These are phyloP conservation scores for Amblyornis subalaris DNA, from an alignment of 2,113 vertebrate genomes.

Conservation along the genomic window DNA sequence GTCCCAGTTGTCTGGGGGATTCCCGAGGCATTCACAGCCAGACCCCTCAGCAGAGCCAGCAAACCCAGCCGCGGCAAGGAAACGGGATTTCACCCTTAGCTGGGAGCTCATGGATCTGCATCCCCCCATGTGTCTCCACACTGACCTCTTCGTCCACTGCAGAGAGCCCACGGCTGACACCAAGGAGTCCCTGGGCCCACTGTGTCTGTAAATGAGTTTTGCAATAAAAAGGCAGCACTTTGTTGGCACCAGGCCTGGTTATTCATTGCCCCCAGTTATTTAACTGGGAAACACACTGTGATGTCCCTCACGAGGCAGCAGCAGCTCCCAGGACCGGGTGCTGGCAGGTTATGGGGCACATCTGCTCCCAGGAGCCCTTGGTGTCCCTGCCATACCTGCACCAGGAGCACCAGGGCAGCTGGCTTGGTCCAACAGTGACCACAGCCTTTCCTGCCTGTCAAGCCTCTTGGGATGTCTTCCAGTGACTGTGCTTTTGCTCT, in stretches of 20 bases:
- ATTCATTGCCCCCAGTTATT: neutral
- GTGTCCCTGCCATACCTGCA: neutral
- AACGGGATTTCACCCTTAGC: accelerated
- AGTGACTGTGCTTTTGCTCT: neutral
- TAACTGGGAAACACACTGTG: accelerated
- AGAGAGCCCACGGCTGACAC: accelerated
- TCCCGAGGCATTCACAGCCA: accelerated
- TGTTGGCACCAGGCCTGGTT: neutral
- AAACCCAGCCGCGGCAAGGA: neutral
- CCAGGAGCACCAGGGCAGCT: neutral
- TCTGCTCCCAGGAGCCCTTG: accelerated
- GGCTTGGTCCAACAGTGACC: neutral
- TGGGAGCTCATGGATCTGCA: accelerated
- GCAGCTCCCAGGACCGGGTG: neutral
- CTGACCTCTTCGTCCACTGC: accelerated
- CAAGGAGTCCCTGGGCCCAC: accelerated
- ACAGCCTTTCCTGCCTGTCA: neutral
- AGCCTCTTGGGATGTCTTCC: accelerated
- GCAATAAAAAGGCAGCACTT: neutral
- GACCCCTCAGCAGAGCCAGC: neutral
- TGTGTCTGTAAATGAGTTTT: neutral
- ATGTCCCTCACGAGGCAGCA: neutral
- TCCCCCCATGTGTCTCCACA: accelerated
- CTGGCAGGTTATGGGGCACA: neutral
- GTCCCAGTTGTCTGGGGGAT: accelerated